These are phyloP conservation scores for Hystrix cristata DNA, from an alignment of 2,113 vertebrate genomes.

Conservation along the genomic window DNA sequence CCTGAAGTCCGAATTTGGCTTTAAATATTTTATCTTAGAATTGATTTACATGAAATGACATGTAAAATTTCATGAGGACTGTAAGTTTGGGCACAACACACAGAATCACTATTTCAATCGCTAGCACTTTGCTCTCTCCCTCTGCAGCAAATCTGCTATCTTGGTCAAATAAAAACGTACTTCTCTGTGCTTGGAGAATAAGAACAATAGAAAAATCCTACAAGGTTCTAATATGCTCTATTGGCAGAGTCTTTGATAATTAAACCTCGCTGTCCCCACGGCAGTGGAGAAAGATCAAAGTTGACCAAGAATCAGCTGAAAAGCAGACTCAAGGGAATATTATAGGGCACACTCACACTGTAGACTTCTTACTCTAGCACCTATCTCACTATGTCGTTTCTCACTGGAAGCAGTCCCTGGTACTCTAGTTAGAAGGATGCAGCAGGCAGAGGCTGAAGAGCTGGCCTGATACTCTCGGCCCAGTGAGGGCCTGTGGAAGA, in stretches of 20 bases:
- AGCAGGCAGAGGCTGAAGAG: background rate
- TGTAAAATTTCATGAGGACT: conserved; percentile 68
- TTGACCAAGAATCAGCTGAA: background rate
- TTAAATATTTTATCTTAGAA: conserved; percentile 84
- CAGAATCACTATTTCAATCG: conserved; percentile 67
- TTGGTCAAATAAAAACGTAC: background rate
- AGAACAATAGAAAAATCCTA: background rate
- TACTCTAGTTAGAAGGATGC: background rate
- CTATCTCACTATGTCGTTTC: background rate
- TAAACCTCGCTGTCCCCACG: background rate
- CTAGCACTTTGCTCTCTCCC: background rate
- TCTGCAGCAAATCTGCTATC: background rate
- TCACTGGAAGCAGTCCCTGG: conserved; percentile 61
- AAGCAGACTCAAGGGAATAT: background rate
- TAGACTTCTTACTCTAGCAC: conserved; percentile 4
- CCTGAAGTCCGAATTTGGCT: conserved; percentile 65
- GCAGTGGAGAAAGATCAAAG: background rate
- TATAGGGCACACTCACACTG: background rate
- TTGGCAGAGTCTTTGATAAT: background rate
- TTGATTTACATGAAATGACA: conserved; percentile 80
- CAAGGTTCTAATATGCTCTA: background rate
- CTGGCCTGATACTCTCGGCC: background rate
- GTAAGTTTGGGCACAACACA: conserved; percentile 71
- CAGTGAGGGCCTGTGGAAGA: conserved; percentile 74
- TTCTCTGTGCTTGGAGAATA: background rate